Evolutionary conservation across 2,888 invertebrate species (phyloP), one percentile per base, ranked within the genome.

Genomic region (Sminthurinus aureus): DNA sequence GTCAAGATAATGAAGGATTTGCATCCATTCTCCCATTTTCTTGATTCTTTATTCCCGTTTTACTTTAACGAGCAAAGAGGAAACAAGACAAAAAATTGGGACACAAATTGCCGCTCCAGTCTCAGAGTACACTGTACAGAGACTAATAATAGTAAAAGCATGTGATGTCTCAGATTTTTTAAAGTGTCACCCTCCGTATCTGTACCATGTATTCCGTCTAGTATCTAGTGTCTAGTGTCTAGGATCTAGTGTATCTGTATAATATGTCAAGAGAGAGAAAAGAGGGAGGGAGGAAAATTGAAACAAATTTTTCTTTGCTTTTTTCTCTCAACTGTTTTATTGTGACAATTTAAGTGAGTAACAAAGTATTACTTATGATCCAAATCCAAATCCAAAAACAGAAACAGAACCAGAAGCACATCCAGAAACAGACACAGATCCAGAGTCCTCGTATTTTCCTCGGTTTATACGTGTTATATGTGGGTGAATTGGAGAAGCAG

Each of bases 1-100:
- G 24, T 71, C 71, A 74, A 74, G 24, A 74, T 26, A 74, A 74
- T 38, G 22, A 52, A 58, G 51, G 22, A 79, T 79, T 64, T 79
- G 51, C 18, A 38, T 24, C 50, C 11, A n/a, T 58, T 52, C 15
- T 22, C 20, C 24, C 58, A 51, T n/a, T 77, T 20, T 26, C 26
- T 38, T 15, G n/a, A n/a, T n/a, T n/a, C n/a, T 58, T 18, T 2
- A 3, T 58, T 18, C 18, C 9, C 4, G 58, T 58, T 58, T 58
- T 58, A 13, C 58, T 15, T 58, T 58, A 13, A 58, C 18, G 2
- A 15, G 58, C 58, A 0, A 15, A 18, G 58, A 15, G 9, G 58
- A 58, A 2, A 11, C 52, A 11, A 58, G 38, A 38, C 1, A 38
- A 1, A 38, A 38, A 38, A 1, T 38, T 6, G 38, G 38, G 6